Base-by-base conservation (phyloP, 1,140 invertebrate species). In the Leptinotarsa texana region DNA sequence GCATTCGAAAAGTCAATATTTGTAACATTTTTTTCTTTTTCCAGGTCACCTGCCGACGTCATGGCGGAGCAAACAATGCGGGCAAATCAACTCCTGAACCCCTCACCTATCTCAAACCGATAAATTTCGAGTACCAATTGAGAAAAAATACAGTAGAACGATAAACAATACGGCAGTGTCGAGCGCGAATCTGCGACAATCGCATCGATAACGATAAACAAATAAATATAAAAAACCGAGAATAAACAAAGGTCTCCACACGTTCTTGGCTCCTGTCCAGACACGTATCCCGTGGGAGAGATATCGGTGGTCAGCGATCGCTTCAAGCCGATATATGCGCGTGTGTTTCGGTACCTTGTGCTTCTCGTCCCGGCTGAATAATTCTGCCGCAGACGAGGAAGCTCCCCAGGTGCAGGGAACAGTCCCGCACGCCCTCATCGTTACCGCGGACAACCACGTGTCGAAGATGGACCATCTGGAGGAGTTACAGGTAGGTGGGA, bases 331-430 rank as follows among this genome's bases (percentile, higher is more conserved):
- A 73, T 73, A 90, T 91, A 94, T 94, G 93, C 93, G 93, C 89
- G 92, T 94, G 88, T 94, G 93, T 87, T 94, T 94, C 87, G 92
- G 94, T 87, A 83, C 84, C 51, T 88, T 94, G 88, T 94, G 93
- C 91, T 94, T 94, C 91, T 92, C 92, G 89, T 93, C 92, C 88
- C 91, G 92, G 90, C 91, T 91, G 87, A 90, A 90, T 85, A 73
- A 65, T 42, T 89, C 90, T 88, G 90, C 90, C 90, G 91, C 89
- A 89, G 92, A 93, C 88, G 91, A 92, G 88, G 89, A 88, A 84
- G 85, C 87, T 79, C 69, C 75, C 86, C 86, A 76, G 75, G 69
- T 67, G 69, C 75, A 62, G 73, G 86, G 57, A 6, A 27, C 67
- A 4, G 8, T 77, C 86, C 86, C 82, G 86, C 83, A 76, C 21